Evolutionary conservation across 2,113 vertebrate species (phyloP).

Genomic region (Sus scrofa): DNA sequence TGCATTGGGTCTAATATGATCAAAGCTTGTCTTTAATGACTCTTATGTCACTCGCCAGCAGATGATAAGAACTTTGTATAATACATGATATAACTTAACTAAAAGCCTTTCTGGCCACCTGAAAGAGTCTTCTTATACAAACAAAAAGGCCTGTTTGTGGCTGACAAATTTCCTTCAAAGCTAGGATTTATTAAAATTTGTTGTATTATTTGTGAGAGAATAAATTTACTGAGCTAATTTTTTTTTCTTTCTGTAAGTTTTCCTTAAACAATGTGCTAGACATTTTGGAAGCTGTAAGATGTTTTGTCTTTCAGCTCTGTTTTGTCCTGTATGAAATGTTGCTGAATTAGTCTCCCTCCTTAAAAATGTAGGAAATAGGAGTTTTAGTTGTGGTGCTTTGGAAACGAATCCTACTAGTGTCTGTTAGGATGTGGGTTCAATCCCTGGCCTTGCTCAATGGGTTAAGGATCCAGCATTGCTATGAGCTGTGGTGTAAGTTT

Average conservation of each 20-base stretch:
- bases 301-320: neutral
- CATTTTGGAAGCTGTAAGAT: neutral
- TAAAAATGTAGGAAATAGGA: neutral
- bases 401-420: too few relatives aligned
- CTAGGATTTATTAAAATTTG: neutral
- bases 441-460: too few relatives aligned
- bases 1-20: neutral
- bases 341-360: neutral
- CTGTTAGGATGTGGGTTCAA: too few relatives aligned
- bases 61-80: neutral
- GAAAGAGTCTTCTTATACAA: conserved; percentile 10
- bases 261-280: neutral
- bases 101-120: neutral
- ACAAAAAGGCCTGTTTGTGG: neutral
- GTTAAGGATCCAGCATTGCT: too few relatives aligned
- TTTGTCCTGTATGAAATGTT: neutral
- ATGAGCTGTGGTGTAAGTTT: too few relatives aligned
- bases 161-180: neutral
- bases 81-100: neutral
- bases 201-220: conserved; percentile 44
- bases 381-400: too few relatives aligned
- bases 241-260: neutral
- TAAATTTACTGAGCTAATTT: neutral
- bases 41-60: neutral
- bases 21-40: conserved; percentile 28